Percentiles rank a stretch among this genome's conserved stretches.
Evolutionary conservation across 2,113 vertebrate genomes (phyloP).

Genomic region (Stomatorhinus ivindoensis): DNA sequence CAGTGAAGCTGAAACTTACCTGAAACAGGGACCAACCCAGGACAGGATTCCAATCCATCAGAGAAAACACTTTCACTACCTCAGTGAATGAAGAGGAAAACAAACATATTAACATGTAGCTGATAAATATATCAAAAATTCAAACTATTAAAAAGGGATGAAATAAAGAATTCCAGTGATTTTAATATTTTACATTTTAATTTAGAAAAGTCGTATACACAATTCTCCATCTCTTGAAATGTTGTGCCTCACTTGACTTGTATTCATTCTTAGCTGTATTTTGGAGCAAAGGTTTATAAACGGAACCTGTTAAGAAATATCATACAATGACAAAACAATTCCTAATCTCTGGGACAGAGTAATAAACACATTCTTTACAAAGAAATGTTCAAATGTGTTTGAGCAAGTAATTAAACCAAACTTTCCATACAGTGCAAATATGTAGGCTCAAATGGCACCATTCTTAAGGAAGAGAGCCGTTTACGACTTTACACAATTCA

Average conservation of each 20-base stretch:
- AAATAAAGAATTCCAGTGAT: background rate
- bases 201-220: background rate
- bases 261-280: conserved; percentile 1
- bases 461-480: background rate
- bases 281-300: background rate
- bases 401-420: background rate
- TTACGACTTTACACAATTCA: background rate
- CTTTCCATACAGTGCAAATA: background rate
- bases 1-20: background rate
- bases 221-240: background rate
- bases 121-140: background rate
- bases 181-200: background rate
- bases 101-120: background rate
- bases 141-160: background rate
- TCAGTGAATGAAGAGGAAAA: background rate
- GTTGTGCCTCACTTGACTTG: background rate
- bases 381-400: background rate
- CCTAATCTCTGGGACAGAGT: background rate
- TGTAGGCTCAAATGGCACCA: background rate
- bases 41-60: background rate
- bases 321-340: background rate
- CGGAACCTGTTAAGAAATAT: background rate
- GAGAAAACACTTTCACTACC: background rate
- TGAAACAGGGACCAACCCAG: background rate
- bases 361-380: background rate